Evolutionary conservation across 2,797 vertebrate genomes (phyloP), one percentile per base, ranked within the genome.

Genomic region (Gallinago stenura): DNA sequence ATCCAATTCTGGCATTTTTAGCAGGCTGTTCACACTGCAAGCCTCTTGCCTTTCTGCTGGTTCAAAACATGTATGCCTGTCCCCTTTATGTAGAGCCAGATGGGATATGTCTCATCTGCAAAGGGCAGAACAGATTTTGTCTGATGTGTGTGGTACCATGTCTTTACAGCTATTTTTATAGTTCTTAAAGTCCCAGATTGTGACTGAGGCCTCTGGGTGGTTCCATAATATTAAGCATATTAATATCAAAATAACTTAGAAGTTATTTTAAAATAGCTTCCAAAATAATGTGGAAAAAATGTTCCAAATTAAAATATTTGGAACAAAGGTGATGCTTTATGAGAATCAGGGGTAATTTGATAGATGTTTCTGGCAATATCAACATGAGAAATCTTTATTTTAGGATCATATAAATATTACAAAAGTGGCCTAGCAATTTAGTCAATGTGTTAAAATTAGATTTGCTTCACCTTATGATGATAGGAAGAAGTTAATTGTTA

Each of bases 81-180:
- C 92, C 93, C 76, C 80, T 90, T 95, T 84, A 88, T 1, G 8
- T 53, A 61, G 58, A 96, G 65, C 85, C 94, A 97, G 95, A 96
- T 95, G 95, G 96, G 83, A 90, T 89, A 86, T 14, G 6, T 90
- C 94, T 97, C 93, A 94, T 93, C 93, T 95, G 85, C 73, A 96
- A 95, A 96, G 91, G 87, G 83, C 82, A 90, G 78, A 94, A 95
- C 87, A 94, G 91, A 95, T 97, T 96, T 95, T 91, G 76, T 87
- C 82, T 94, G 91, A 86, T 96, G 54, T 87, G 54, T 87, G 70
- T 76, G 58, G 79, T 88, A 95, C 85, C 66, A 66, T 84, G 73
- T 76, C 87, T 95, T 83, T 72, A 87, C 39, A 96, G 89, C 51
- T 94, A 88, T 96, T 96, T 96, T 95, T 94, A 72, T 69, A 76